Evolutionary conservation across 2,797 vertebrate genomes (phyloP), one percentile per base, ranked within the genome.

Genomic region (Sparidentex hasta): DNA sequence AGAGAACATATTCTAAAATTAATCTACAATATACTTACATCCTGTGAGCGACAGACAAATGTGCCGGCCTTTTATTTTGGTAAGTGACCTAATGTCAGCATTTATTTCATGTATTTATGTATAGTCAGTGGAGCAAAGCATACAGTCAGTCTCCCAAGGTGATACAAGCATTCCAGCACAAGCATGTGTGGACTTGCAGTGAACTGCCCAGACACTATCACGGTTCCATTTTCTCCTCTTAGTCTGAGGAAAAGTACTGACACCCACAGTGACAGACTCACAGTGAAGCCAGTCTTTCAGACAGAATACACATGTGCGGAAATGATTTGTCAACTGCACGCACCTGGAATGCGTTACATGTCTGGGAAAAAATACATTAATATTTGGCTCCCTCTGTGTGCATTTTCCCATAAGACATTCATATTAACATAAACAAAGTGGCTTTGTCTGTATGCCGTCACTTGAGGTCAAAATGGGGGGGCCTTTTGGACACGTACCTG

Each of bases 101-200:
- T 8, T 5, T n/a, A 7, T 9, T 41, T 46, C 3, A 27, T 74
- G 4, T 9, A 5, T 80, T 51, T 47, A 1, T 51, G 4, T 52
- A 5, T 21, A 18, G 8, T 21, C 5, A 44, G 9, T 55, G 1
- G 11, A 21, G 11, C 8, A 2, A 0, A 1, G 1, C 47, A 27
- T 3, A 50, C 11, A 43, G 8, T 4, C 7, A 81, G 44, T 64
- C 71, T 51, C 62, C 33, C 0, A 41, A 69, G 41, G 33, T 58
- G n/a, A 52, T 12, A 13, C 13, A 27, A 4, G 41, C 78, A 84
- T 88, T 87, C 85, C 52, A 1, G 25, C 1, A 17, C 63, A 59
- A 59, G 64, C 90, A 14, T 74, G 90, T 85, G 43, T 29, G 67
- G 87, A 80, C 88, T 67, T 77, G 86, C 33, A 62, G 47, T 1